Conservation (phyloP, 2,797 vertebrate genomes). For the Hapalemur alaotrensis region DNA sequence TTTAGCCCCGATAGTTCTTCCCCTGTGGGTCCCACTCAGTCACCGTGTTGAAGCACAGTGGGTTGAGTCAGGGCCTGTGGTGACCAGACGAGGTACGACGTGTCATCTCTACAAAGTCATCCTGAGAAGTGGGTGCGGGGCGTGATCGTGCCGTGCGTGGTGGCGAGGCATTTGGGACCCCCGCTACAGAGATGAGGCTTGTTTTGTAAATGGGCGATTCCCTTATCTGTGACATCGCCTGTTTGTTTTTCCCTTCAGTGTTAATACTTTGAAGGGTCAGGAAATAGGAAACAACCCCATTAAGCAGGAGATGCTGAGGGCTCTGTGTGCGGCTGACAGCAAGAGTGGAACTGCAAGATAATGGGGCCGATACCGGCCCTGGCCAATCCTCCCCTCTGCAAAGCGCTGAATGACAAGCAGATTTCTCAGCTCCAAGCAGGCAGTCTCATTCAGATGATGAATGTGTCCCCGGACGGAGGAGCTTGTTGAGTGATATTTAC, state of each 20-base stretch:
- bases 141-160: rapidly evolving
- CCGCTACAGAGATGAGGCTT: not conserved
- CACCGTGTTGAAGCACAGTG: not conserved
- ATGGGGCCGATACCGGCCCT: not conserved
- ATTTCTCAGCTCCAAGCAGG: slow-evolving; percentile 13
- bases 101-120: not conserved
- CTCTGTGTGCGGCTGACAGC: not conserved
- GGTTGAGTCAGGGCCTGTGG: not conserved
- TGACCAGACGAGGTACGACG: too few species aligned
- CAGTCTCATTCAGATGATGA: not conserved
- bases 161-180: not conserved
- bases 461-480: slow-evolving; percentile 28
- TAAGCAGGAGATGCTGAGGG: not conserved
- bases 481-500: slow-evolving; percentile 47
- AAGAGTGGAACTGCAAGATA: not conserved
- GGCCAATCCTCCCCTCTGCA: not conserved
- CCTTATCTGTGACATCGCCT: slow-evolving; percentile 15
- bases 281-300: slow-evolving; percentile 25
- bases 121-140: not conserved
- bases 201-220: not conserved
- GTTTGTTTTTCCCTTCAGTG: slow-evolving; percentile 11
- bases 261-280: slow-evolving; percentile 38
- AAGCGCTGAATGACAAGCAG: slow-evolving; percentile 35
- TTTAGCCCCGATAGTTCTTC: not conserved
- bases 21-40: not conserved